Percentiles rank a stretch among this genome's conserved stretches.
phyloP scores from a whole-genome alignment of 2,797 vertebrate species.

The Odontamblyopus lacepedii region DNA sequence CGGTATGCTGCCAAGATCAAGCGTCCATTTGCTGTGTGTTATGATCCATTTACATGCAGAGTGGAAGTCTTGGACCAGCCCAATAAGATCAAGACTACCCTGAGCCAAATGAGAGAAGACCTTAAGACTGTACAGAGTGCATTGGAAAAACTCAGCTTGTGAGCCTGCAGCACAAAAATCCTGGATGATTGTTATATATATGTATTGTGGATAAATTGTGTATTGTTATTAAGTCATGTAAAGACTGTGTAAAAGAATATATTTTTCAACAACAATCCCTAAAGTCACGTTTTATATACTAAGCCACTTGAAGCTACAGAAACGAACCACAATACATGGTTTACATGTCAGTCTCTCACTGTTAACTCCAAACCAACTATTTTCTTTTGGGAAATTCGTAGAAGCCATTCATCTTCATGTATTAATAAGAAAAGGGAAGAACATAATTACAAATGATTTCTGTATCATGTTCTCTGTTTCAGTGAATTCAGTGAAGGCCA shows the following conservation, averaged over 20 bases:
- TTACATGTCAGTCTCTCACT: constrained; percentile 33
- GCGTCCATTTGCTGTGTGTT: constrained; percentile 78
- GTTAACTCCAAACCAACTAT: constrained; percentile 67
- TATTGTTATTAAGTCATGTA: neutral
- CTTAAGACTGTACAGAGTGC: constrained; percentile 77
- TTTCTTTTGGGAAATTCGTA: constrained; percentile 72
- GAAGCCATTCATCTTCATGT: constrained; percentile 69
- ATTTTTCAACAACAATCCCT: neutral
- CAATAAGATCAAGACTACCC: constrained; percentile 75
- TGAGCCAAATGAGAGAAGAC: constrained; percentile 77
- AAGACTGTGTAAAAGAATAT: neutral
- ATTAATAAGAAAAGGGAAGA: constrained; percentile 71
- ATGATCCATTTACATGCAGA: constrained; percentile 79
- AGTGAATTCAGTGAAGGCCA: constrained; percentile 57
- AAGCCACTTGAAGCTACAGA: constrained; percentile 13
- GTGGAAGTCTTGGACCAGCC: constrained; percentile 78
- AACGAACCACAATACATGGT: constrained; percentile 44
- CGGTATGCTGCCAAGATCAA: constrained; percentile 77
- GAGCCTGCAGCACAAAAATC: constrained; percentile 3
- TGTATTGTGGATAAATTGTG: neutral
- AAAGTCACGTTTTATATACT: constrained; percentile 21
- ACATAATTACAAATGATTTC: constrained; percentile 77
- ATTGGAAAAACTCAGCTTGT: constrained; percentile 76
- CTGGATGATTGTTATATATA: neutral
- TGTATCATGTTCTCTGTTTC: constrained; percentile 65